Conservation (phyloP, 2,888 invertebrate genomes). For the Omphaloscelis lunosa region DNA sequence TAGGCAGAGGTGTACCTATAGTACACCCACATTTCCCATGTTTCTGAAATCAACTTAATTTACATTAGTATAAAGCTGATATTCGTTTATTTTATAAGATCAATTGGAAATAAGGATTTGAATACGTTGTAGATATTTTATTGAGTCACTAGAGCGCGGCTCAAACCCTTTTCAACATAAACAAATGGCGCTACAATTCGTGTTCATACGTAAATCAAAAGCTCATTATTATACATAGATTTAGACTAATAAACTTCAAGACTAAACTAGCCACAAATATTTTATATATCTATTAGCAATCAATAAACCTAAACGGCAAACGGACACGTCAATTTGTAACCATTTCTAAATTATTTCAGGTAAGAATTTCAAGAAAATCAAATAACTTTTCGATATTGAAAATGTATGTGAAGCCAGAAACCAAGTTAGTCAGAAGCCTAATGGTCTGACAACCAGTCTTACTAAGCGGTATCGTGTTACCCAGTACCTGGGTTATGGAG, state of each 20-base stretch:
- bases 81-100: too few species aligned
- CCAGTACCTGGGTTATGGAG: too few species aligned
- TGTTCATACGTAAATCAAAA: conserved; percentile 13
- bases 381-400: conserved; percentile 16
- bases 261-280: conserved; percentile 17
- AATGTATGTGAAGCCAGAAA: neutral
- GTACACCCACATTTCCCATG: too few species aligned
- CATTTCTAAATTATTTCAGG: conserved; percentile 25
- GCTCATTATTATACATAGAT: conserved; percentile 32
- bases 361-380: conserved; percentile 3
- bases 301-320: conserved; percentile 38
- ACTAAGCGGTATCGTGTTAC: too few species aligned
- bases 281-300: conserved; percentile 30
- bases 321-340: conserved; percentile 39
- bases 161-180: neutral
- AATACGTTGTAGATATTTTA: too few species aligned
- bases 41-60: too few species aligned
- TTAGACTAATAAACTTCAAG: conserved; percentile 12
- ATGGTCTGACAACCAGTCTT: neutral
- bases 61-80: too few species aligned
- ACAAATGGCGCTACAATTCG: neutral
- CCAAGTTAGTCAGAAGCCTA: neutral
- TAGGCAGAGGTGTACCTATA: too few species aligned
- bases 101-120: too few species aligned
- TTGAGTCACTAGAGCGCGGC: neutral